Evolutionary conservation across 2,888 invertebrate species (phyloP).

Genomic region (Imbricaverruca yamaguchii): DNA sequence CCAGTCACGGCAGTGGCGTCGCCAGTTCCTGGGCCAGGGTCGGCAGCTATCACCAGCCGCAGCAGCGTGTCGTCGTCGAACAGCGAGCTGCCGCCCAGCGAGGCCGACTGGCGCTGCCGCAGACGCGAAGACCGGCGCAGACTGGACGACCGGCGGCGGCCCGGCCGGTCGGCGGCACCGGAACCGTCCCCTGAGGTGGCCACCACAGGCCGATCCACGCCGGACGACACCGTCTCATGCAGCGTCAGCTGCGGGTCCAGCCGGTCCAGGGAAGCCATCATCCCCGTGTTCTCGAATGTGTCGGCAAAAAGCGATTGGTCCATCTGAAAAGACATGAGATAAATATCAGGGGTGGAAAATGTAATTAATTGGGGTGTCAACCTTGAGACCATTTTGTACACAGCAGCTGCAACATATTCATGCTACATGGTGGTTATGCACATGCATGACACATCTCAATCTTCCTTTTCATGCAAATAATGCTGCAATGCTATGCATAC

Average conservation of each 20-base stretch:
- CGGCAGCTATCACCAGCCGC: neutral
- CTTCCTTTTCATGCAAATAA: too few relatives aligned
- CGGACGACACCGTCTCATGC: neutral
- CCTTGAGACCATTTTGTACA: too few relatives aligned
- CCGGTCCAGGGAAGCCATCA: neutral
- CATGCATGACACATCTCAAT: too few relatives aligned
- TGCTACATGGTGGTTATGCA: too few relatives aligned
- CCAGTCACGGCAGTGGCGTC: neutral
- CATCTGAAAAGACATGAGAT: neutral
- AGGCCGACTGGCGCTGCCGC: neutral
- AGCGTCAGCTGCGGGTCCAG: neutral
- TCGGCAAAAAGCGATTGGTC: neutral
- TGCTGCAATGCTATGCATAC: too few relatives aligned
- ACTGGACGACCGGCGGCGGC: neutral
- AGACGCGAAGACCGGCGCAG: neutral
- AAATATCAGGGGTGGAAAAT: too few relatives aligned
- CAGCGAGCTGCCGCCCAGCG: neutral
- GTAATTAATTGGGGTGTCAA: too few relatives aligned
- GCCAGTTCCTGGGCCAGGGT: neutral
- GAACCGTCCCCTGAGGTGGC: neutral
- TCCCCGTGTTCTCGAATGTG: neutral
- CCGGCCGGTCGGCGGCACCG: neutral
- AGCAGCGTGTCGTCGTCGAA: slow-evolving; percentile 5
- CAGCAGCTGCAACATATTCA: too few relatives aligned
- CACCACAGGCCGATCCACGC: neutral